These are phyloP conservation scores for Nezara viridula DNA, from an alignment of 2,888 invertebrate species.

Conservation along the genomic window DNA sequence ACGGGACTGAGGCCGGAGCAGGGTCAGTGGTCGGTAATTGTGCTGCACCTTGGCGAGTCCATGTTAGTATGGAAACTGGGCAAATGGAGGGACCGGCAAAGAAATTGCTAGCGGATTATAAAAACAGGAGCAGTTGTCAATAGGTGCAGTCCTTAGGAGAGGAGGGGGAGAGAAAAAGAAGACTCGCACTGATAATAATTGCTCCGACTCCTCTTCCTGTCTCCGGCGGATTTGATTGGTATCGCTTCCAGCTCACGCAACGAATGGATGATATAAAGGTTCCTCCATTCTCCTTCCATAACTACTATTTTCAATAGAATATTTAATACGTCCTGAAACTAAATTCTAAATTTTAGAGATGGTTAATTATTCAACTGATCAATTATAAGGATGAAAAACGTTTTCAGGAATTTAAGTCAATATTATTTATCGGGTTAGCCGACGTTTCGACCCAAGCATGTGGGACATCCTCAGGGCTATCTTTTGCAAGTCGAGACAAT, in stretches of 20 bases:
- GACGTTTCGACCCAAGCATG: too few species aligned
- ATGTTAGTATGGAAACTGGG: conserved; percentile 51
- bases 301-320: background rate
- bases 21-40: conserved; percentile 47
- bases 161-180: background rate
- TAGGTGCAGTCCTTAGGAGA: conserved; percentile 19
- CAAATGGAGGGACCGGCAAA: conserved; percentile 46
- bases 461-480: too few species aligned
- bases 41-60: conserved; percentile 49
- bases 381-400: too few species aligned
- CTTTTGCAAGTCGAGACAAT: too few species aligned
- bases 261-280: background rate
- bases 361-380: too few species aligned
- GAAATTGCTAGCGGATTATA: conserved; percentile 48
- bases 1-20: background rate
- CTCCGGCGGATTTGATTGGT: conserved; percentile 8
- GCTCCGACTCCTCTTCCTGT: conserved; percentile 31
- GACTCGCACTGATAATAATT: conserved; percentile 48
- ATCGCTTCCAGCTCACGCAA: background rate
- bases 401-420: too few species aligned
- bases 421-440: too few species aligned
- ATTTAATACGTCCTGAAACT: background rate
- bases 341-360: too few species aligned
- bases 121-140: conserved; percentile 51
- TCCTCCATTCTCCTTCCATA: background rate